These are phyloP conservation scores for Odontophorus gujanensis DNA, from an alignment of 2,113 vertebrate genomes.

Conservation along the genomic window DNA sequence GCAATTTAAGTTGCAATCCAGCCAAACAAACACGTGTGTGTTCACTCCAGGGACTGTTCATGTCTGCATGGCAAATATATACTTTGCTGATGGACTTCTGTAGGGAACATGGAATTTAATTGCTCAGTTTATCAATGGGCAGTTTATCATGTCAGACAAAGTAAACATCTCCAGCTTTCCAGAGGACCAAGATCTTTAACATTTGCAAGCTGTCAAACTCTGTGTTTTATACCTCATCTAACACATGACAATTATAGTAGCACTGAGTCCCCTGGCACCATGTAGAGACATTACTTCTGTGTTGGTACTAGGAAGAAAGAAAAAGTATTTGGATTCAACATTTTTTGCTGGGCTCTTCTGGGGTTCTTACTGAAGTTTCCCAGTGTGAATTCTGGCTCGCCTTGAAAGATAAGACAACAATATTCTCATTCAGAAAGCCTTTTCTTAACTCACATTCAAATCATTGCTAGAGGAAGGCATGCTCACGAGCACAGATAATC, in stretches of 20 bases:
- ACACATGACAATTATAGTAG: not conserved
- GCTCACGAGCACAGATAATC: not conserved
- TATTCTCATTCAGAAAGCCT: not conserved
- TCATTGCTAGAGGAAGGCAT: not conserved
- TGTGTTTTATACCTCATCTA: constrained; percentile 30
- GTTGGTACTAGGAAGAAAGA: not conserved
- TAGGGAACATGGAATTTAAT: not conserved
- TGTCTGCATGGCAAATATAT: not conserved
- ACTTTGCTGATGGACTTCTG: not conserved
- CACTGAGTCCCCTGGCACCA: not conserved
- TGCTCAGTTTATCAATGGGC: not conserved
- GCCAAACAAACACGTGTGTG: rapidly evolving
- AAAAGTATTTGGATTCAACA: not conserved
- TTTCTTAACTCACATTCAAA: not conserved
- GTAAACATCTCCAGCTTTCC: not conserved
- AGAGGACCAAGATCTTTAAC: not conserved
- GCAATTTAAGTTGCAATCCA: not conserved
- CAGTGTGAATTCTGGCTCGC: not conserved
- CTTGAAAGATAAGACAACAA: not conserved
- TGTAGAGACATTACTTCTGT: not conserved
- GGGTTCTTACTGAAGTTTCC: not conserved
- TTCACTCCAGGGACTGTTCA: not conserved
- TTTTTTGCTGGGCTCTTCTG: not conserved
- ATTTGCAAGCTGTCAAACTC: constrained; percentile 38
- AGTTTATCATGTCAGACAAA: not conserved